A percentile compares a stretch with the other conserved stretches of the same genome.
These are phyloP conservation scores for Carterocephalus palaemon DNA, from an alignment of 2,888 invertebrate species.

Conservation along the genomic window DNA sequence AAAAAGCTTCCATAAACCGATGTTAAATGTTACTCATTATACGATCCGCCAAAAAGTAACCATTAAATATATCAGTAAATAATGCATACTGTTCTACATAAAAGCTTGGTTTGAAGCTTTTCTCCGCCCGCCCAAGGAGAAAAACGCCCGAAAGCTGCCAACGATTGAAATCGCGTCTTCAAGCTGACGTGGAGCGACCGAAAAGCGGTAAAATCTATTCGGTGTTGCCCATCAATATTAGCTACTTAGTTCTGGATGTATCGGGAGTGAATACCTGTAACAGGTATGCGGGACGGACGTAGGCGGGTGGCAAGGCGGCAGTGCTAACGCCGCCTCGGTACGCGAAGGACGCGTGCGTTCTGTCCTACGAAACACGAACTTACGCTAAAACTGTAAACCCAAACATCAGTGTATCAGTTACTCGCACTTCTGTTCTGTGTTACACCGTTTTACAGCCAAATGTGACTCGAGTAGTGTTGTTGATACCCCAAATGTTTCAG, in stretches of 20 bases:
- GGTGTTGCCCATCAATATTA: constrained; percentile 69
- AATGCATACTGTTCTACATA: too few relatives aligned
- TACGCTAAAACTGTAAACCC: constrained; percentile 27
- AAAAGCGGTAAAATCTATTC: constrained; percentile 56
- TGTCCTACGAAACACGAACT: constrained; percentile 39
- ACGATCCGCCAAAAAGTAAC: too few relatives aligned
- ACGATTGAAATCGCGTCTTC: constrained; percentile 7
- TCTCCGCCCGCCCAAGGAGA: constrained; percentile 16
- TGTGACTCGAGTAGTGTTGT: constrained; percentile 2
- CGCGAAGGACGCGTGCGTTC: constrained; percentile 51
- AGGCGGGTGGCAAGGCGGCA: constrained; percentile 55
- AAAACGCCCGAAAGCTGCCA: constrained; percentile 7
- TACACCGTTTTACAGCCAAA: neutral
- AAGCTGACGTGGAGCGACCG: constrained; percentile 1
- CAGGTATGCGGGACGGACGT: constrained; percentile 56
- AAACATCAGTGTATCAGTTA: constrained; percentile 17
- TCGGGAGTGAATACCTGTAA: constrained; percentile 63
- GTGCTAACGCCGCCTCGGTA: constrained; percentile 60
- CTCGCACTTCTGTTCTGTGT: constrained; percentile 17
- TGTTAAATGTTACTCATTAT: too few relatives aligned
- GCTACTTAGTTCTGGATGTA: constrained; percentile 66
- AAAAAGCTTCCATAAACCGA: too few relatives aligned
- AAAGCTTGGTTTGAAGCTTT: too few relatives aligned
- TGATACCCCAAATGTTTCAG: constrained; percentile 8
- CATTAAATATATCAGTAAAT: too few relatives aligned